A percentile compares a stretch with the other conserved stretches of the same genome.
phyloP scores from a whole-genome alignment of 1,140 invertebrate species.

The Drosophila neocordata region DNA sequence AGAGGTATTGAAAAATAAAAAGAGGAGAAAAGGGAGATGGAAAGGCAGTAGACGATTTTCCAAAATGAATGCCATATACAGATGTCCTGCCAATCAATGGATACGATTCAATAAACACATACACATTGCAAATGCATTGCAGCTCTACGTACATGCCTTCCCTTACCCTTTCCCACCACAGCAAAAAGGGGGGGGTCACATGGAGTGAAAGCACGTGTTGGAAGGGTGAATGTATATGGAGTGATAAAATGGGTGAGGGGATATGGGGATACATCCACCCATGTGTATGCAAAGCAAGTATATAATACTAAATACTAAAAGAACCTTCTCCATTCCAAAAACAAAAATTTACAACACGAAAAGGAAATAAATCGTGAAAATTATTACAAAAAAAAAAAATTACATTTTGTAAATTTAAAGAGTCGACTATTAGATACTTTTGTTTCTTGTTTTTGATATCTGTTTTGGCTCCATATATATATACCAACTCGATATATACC shows the following conservation, averaged over 20 bases:
- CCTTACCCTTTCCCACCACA: too few relatives aligned
- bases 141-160: background rate
- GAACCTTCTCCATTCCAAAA: background rate
- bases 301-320: conserved; percentile 25
- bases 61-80: conserved; percentile 82
- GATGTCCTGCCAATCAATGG: conserved; percentile 83
- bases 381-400: conserved; percentile 59
- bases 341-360: conserved; percentile 73
- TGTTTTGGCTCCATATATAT: too few relatives aligned
- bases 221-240: too few relatives aligned
- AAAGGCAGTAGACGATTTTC: conserved; percentile 33
- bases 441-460: too few relatives aligned
- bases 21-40: conserved; percentile 8
- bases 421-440: conserved; percentile 17
- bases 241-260: too few relatives aligned
- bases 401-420: conserved; percentile 15
- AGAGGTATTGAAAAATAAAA: too few relatives aligned
- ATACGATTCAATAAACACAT: conserved; percentile 81
- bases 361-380: conserved; percentile 74
- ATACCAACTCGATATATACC: too few relatives aligned
- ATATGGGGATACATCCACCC: too few relatives aligned
- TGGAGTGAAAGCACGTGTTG: too few relatives aligned
- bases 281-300: background rate
- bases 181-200: too few relatives aligned
- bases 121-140: conserved; percentile 61